phyloP scores from a whole-genome alignment of 2,797 vertebrate genomes.

The Tarsius wallacei region DNA sequence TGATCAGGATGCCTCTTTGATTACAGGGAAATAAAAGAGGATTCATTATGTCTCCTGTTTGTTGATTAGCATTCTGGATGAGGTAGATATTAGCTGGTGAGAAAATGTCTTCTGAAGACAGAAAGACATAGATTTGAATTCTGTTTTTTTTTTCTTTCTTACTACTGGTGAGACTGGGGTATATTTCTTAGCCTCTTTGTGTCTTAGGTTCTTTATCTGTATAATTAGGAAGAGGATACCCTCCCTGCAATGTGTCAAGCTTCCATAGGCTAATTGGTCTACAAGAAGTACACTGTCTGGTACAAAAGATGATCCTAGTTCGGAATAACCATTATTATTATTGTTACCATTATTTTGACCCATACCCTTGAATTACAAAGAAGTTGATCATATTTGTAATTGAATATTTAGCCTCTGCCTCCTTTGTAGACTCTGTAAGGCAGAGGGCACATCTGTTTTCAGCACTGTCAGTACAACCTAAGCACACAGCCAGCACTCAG shows the following conservation, averaged over 20 bases:
- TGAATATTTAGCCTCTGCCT: not conserved
- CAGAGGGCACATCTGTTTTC: not conserved
- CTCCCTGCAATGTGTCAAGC: not conserved
- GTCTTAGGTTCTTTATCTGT: not conserved
- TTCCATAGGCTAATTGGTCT: not conserved
- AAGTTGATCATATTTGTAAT: not conserved
- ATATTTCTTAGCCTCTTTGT: not conserved
- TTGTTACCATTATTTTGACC: conserved; percentile 27
- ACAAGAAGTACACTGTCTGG: not conserved
- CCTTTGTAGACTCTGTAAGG: not conserved
- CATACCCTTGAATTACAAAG: not conserved
- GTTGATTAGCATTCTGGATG: not conserved
- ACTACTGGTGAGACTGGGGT: not conserved
- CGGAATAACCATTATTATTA: not conserved
- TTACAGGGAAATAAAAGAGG: conserved; percentile 34
- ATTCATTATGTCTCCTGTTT: not conserved
- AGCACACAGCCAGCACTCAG: not conserved
- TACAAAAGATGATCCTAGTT: not conserved
- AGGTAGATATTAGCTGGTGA: not conserved
- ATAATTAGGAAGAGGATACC: not conserved
- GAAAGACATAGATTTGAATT: not conserved
- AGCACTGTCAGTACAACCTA: not conserved
- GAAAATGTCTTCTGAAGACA: conserved; percentile 5
- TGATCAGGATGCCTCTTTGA: conserved; percentile 32
- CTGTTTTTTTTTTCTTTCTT: not conserved